Evolutionary conservation across 2,888 invertebrate species (phyloP), one percentile per base, ranked within the genome.

Genomic region (Trachelus tabidus): DNA sequence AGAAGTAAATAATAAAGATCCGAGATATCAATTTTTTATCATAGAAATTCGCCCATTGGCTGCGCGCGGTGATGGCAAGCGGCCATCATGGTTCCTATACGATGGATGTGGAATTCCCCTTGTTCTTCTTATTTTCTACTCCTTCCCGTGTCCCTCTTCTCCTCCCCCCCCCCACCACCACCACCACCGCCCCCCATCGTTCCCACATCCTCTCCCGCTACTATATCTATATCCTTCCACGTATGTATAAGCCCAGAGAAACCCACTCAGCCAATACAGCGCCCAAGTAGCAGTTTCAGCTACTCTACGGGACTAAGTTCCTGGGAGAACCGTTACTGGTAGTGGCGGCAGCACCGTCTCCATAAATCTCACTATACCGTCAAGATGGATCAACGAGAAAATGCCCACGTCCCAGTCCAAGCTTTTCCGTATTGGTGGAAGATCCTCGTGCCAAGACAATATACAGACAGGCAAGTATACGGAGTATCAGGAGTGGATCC

Each of bases 321-420:
- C 84, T 81, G 83, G 56, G 56, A 56, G 56, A 56, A 56, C 56
- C 56, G 23, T 56, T 56, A 23, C 56, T 56, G 56, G 56, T 23
- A 56, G 78, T 73, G 68, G 73, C 68, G 82, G 81, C 83, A 81
- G 81, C 84, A 81, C 83, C 85, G 85, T 88, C 88, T 90, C 88
- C 90, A 91, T 91, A 91, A 91, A 91, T 91, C 90, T 90, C 88
- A 88, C 88, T 90, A 88, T 90, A 89, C 89, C 89, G 89, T 89
- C 87, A 86, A 89, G 90, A 90, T 89, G 91, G 91, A 90, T 91
- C 91, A 89, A 83, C 84, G 84, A 87, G 87, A 89, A 89, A 88
- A 71, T 34, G 12, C 71, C 33, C 71, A 34, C 71, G 71, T 33
- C 12, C 12, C 33, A 31, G 71, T 71, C 33, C 71, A 23, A 31